Evolutionary conservation across 2,113 vertebrate genomes (phyloP), one percentile per base, ranked within the genome.

Genomic region (Geothlypis trichas): DNA sequence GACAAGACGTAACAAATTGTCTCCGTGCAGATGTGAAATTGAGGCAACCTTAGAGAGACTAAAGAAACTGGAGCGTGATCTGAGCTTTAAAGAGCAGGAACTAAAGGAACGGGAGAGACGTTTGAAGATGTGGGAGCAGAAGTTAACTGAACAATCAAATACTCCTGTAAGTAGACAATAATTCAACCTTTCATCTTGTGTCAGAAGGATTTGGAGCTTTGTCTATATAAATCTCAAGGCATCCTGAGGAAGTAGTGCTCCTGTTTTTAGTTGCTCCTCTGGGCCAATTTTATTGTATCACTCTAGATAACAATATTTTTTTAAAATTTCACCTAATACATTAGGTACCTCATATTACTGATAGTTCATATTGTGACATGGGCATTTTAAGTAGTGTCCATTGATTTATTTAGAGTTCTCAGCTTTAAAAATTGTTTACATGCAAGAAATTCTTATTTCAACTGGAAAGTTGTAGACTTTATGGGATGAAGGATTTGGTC

Each of bases 11-110:
- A 97, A 96, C 86, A 96, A 79, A 88, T 97, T 96, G 81, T 97
- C 83, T 97, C 87, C 66, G 28, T 96, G 89, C 97, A 99, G 99
- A 98, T 99, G 98, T 96, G 99, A 99, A 98, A 99, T 99, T 72
- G 99, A 99, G 97, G 99, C 99, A 79, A 99, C 99, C 54, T 98
- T 99, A 51, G 99, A 99, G 91, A 98, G 99, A 77, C 98, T 99
- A 95, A 99, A 99, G 98, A 99, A 98, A 98, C 98, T 99, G 97
- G 99, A 99, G 98, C 98, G 99, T 91, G 99, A 99, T 97, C 98
- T 99, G 98, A 99, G 99, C 97, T 99, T 98, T 96, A 99, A 99
- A 97, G 99, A 99, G 96, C 99, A 99, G 97, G 99, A 99, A 92
- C 98, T 99, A 90, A 99, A 99, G 97, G 99, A 99, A 95, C 97